Evolutionary conservation across 2,797 vertebrate species (phyloP).

Genomic region (Pangasius krempfi): DNA sequence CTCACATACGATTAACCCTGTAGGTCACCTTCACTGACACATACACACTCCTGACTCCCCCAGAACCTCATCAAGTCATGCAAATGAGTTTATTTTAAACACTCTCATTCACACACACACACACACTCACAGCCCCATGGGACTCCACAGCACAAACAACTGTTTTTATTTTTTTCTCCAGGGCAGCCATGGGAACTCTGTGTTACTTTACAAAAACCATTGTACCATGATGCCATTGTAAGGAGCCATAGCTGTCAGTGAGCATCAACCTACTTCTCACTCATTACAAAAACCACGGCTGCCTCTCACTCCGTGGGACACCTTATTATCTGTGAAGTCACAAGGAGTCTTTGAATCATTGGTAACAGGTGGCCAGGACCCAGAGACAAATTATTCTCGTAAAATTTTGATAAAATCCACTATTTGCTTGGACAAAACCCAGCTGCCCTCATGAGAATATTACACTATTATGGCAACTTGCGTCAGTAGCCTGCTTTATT

Average conservation of each 20-base stretch:
- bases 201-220: constrained; percentile 15
- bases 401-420: constrained; percentile 25
- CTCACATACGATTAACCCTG: constrained; percentile 42
- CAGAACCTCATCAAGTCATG: constrained; percentile 56
- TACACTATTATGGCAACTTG: constrained; percentile 32
- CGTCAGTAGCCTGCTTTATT: constrained; percentile 39
- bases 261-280: background rate
- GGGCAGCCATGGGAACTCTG: constrained; percentile 11
- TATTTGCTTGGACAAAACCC: constrained; percentile 33
- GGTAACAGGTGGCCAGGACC: constrained; percentile 51
- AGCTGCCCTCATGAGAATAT: constrained; percentile 11
- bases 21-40: constrained; percentile 34
- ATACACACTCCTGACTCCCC: constrained; percentile 31
- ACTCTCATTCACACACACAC: constrained; percentile 36
- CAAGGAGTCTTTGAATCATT: constrained; percentile 43
- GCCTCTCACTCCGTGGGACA: constrained; percentile 11
- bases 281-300: background rate
- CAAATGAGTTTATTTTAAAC: constrained; percentile 58
- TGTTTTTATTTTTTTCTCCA: constrained; percentile 15
- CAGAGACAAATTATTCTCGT: constrained; percentile 43
- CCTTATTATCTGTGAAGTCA: constrained; percentile 36
- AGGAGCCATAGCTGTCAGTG: background rate
- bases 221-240: background rate
- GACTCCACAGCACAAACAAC: constrained; percentile 39
- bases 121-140: constrained; percentile 37